Base-by-base conservation (phyloP, 53 echinoderm and acorn worm genomes). In the Echinarachnius parma region DNA sequence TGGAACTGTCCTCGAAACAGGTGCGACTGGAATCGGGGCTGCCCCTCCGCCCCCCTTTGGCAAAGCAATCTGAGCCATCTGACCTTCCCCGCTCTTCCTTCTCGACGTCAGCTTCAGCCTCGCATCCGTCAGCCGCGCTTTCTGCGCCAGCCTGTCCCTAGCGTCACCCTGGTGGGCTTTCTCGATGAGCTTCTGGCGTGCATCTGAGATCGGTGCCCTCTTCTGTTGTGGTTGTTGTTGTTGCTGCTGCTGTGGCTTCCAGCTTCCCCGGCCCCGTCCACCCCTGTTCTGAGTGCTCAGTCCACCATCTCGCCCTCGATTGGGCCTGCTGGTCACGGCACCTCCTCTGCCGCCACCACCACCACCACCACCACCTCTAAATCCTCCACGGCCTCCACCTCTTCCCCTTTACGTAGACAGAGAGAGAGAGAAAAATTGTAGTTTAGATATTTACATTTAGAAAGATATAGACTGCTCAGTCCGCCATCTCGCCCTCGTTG, bases 161-260 rank as follows among this genome's bases (percentile, higher is more conserved):
- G 82, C 82, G 63, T 81, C 82, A 36, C 63, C 64, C 45, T 37
- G 52, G 45, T 65, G 64, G 21, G 82, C 75, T 34, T 75, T 81
- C 39, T 74, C 62, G 15, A 75, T 75, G 30, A 81, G 50, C 27
- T 63, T 81, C 31, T 81, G 59, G 15, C 82, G 50, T n/a, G 82
- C 82, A 64, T 75, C 82, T 16, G 56, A 11, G 29, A 50, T 53
- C 10, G 10, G 16, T 4, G 35, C 32, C 31, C 48, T 28, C 9
- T 28, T 28, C 9, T 27, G 46, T 28, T 47, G 29, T 28, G 48
- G 29, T 30, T 24, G 29, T 50, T 19, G 9, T 4, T 19, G 68
- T 30, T 24, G 29, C 18, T 19, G 9, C 13, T 19, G 68, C 35
- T 69, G 70, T n/a, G 31, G 31, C 53, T 69, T 52, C 70, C 67